These are phyloP conservation scores for Delphinus delphis DNA, from an alignment of 2,113 vertebrate genomes.

Conservation along the genomic window DNA sequence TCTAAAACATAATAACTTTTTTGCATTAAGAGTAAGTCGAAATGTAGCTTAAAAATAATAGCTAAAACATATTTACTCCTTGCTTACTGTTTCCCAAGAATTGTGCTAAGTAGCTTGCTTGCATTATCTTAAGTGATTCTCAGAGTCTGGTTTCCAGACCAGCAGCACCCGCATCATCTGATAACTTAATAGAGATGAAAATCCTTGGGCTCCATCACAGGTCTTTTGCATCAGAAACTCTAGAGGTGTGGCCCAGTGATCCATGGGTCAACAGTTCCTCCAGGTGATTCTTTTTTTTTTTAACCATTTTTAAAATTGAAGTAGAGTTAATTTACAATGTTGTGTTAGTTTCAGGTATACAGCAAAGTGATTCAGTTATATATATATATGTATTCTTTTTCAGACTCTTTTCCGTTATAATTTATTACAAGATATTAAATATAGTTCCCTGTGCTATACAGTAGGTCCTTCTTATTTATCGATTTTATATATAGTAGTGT, in stretches of 20 bases:
- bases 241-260: not conserved
- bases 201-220: not conserved
- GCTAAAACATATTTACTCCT: not conserved
- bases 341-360: not conserved
- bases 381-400: no score
- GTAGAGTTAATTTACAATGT: not conserved
- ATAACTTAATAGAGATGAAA: not conserved
- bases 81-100: not conserved
- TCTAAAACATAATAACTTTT: slow-evolving; percentile 2
- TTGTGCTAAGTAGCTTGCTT: not conserved
- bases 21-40: not conserved
- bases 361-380: not conserved
- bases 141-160: not conserved
- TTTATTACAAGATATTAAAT: not conserved
- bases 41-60: not conserved
- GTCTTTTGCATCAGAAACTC: not conserved
- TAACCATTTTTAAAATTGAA: not conserved
- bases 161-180: not conserved
- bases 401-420: not conserved
- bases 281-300: not conserved
- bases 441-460: not conserved
- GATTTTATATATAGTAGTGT: not conserved
- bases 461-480: not conserved
- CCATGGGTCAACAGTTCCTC: not conserved
- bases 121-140: not conserved